Evolutionary conservation across 2,113 vertebrate genomes (phyloP).

Genomic region (Sorex fumeus): DNA sequence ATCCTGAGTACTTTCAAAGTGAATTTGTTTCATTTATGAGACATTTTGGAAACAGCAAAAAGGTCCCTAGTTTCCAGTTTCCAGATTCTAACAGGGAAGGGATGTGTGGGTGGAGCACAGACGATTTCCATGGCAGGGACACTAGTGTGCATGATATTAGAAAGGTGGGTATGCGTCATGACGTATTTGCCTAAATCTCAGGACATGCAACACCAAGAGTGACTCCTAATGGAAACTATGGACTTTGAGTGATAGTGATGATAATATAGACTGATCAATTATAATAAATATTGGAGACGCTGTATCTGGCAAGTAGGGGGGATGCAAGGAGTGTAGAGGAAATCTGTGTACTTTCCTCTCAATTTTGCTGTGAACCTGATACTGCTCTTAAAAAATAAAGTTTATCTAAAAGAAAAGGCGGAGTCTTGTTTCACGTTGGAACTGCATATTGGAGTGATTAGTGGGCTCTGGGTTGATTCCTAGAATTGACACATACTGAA

Average conservation of each 20-base stretch:
- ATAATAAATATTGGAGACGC: not conserved
- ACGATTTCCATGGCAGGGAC: not conserved
- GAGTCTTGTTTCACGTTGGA: slow-evolving; percentile 42
- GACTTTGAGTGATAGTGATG: not conserved
- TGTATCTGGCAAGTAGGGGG: not conserved
- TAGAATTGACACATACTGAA: slow-evolving; percentile 29
- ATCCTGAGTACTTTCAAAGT: slow-evolving; percentile 24
- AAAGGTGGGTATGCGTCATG: not conserved
- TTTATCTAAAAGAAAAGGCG: not conserved
- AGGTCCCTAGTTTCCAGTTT: not conserved
- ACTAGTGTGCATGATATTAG: slow-evolving; percentile 1
- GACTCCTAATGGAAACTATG: not conserved
- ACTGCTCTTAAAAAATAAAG: not conserved
- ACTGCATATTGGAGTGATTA: slow-evolving; percentile 35
- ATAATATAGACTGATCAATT: not conserved
- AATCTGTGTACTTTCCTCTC: not conserved
- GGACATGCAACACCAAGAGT: not conserved
- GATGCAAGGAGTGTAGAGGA: not conserved
- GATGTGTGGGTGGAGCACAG: not conserved
- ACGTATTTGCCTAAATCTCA: slow-evolving; percentile 56
- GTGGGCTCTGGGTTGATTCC: not conserved
- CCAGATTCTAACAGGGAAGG: no score
- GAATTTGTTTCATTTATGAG: slow-evolving; percentile 15
- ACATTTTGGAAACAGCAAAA: slow-evolving; percentile 50
- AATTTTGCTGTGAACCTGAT: slow-evolving; percentile 16